Conservation (phyloP, 2,113 vertebrate species). For the Abramis brama region DNA sequence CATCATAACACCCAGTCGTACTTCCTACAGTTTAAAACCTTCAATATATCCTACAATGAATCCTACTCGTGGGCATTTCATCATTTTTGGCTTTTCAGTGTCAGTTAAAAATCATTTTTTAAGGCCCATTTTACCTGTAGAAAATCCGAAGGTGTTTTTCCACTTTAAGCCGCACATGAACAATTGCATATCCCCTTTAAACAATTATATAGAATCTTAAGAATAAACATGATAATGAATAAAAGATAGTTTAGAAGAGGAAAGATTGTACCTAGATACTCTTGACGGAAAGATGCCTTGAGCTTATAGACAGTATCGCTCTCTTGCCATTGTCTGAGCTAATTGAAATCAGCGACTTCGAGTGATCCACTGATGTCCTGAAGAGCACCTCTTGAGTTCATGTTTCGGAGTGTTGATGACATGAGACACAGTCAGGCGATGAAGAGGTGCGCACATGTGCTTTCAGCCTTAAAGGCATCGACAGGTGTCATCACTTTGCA, state of each 20-base stretch:
- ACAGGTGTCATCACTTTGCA: slow-evolving; percentile 40
- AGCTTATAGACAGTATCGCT: slow-evolving; percentile 24
- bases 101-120: too few relatives aligned
- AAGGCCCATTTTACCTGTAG: too few relatives aligned
- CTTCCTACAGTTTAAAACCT: slow-evolving; percentile 1
- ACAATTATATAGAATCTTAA: not conserved
- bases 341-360: slow-evolving; percentile 36
- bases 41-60: not conserved
- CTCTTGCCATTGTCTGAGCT: slow-evolving; percentile 28
- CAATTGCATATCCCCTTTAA: not conserved
- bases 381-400: slow-evolving; percentile 33
- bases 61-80: too few relatives aligned
- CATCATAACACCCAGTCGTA: not conserved
- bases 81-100: not conserved
- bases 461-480: slow-evolving; percentile 23
- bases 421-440: slow-evolving; percentile 13
- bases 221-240: not conserved
- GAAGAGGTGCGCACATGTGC: slow-evolving; percentile 15
- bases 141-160: not conserved
- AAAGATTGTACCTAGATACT: not conserved
- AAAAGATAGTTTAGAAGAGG: not conserved
- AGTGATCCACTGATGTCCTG: slow-evolving; percentile 26
- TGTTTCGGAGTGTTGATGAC: slow-evolving; percentile 37
- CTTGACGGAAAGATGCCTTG: slow-evolving; percentile 16
- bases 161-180: not conserved